These are phyloP conservation scores for Pachyseris speciosa DNA, from an alignment of 64 coral and sea anemone genomes.

Conservation along the genomic window DNA sequence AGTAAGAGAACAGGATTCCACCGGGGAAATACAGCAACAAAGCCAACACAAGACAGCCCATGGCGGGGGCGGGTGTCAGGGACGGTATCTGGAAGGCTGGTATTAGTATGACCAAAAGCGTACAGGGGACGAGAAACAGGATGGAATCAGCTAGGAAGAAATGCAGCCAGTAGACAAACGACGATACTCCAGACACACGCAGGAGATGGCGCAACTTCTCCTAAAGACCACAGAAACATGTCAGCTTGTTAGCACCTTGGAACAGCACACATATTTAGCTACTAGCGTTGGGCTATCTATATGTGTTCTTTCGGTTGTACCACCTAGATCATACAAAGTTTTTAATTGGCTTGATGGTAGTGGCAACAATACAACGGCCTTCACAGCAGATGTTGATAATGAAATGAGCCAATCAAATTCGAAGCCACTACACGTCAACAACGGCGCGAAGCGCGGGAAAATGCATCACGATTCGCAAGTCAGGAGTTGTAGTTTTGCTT, in stretches of 20 bases:
- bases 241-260: not conserved
- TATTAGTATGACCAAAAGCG: slow-evolving; percentile 69
- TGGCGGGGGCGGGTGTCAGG: slow-evolving; percentile 54
- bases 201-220: slow-evolving; percentile 73
- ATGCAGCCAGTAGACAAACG: slow-evolving; percentile 76
- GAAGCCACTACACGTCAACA: no score
- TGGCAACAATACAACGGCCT: no score
- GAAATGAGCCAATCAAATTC: no score
- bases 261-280: not conserved
- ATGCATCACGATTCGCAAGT: no score
- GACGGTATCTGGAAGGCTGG: slow-evolving; percentile 70
- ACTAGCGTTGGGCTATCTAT: not conserved
- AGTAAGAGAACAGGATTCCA: slow-evolving; percentile 73
- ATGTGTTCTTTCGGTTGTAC: no score
- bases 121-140: slow-evolving; percentile 56
- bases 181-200: slow-evolving; percentile 74
- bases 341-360: no score
- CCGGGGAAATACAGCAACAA: slow-evolving; percentile 63
- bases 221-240: slow-evolving; percentile 2
- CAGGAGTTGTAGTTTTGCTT: no score
- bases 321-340: no score
- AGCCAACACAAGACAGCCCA: slow-evolving; percentile 70
- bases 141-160: slow-evolving; percentile 65
- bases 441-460: no score
- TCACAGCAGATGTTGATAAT: no score